Conservation (phyloP, 2,888 invertebrate genomes). For the Lithophane leautieri region DNA sequence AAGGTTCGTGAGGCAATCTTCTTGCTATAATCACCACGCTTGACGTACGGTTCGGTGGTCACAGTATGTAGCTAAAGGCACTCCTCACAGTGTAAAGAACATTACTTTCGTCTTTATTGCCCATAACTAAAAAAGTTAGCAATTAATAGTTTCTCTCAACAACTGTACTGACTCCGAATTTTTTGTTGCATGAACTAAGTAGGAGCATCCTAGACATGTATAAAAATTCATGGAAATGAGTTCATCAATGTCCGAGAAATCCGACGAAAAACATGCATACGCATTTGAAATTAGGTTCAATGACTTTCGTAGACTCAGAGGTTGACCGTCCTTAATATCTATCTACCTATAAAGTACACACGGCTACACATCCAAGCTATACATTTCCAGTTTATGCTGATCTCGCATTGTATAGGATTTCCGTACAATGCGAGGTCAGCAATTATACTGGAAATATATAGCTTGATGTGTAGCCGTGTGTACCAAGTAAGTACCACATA, state of each 20-base stretch:
- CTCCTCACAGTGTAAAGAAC: neutral
- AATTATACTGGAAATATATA: too few relatives aligned
- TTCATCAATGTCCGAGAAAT: slow-evolving; percentile 10
- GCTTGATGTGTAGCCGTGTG: too few relatives aligned
- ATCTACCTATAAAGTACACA: too few relatives aligned
- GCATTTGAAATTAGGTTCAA: slow-evolving; percentile 34
- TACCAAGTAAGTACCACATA: neutral
- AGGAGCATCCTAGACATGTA: neutral
- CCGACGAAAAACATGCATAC: slow-evolving; percentile 2
- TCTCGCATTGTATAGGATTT: too few relatives aligned
- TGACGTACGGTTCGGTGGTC: slow-evolving; percentile 8
- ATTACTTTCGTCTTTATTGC: slow-evolving; percentile 8
- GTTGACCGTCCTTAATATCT: neutral
- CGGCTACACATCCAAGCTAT: too few relatives aligned
- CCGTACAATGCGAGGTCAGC: too few relatives aligned
- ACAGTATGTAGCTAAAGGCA: slow-evolving; percentile 3
- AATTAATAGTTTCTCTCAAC: slow-evolving; percentile 25
- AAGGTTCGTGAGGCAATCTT: slow-evolving; percentile 15
- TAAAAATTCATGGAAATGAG: slow-evolving; percentile 18
- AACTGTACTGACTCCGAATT: slow-evolving; percentile 3
- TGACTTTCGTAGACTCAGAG: slow-evolving; percentile 11
- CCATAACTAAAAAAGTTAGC: slow-evolving; percentile 13
- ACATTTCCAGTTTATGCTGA: too few relatives aligned
- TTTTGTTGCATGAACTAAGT: slow-evolving; percentile 13
- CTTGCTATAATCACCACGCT: slow-evolving; percentile 16